Evolutionary conservation across 2,888 invertebrate species (phyloP), one percentile per base, ranked within the genome.

Genomic region (Penaeus monodon): DNA sequence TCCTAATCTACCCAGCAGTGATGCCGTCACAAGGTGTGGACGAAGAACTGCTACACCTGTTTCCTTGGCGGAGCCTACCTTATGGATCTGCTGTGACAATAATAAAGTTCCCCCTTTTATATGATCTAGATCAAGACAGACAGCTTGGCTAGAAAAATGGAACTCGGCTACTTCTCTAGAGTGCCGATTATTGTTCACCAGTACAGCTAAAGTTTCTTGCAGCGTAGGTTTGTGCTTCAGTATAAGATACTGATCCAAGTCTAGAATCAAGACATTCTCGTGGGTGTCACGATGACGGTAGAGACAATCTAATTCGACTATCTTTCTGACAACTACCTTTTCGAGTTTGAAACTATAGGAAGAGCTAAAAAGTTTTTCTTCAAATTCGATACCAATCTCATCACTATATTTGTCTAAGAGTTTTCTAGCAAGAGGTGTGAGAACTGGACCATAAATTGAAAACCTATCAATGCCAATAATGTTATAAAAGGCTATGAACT

Each of bases 231-330:
- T 84, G 66, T 81, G 78, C 17, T 81, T 73, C 27, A 87, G 84
- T 24, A 90, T 80, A 29, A 90, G 64, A 68, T 85, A 90, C 57
- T 90, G 85, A 63, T 88, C 82, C 27, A 89, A 29, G 12, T 81
- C 83, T 24, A 89, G 66, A 29, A 90, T 84, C 27, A 90, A 17
- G 29, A 89, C 83, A 84, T 90, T 90, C 74, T 90, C 90, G 24
- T 88, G 87, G 4, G 76, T 74, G 44, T 85, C 88, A 17, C 88
- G 80, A 64, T 90, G 88, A 29, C 90, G 86, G n/a, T 85, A 89
- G 33, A 88, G 44, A 76, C 90, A 90, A 49, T 90, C 90, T 29
- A 85, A n/a, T 74, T 90, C 90, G 65, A 90, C 77, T 38, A 88
- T 74, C 57, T 74, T 73, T 64, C 65, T 78, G 33, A 84, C 78